phyloP scores from a whole-genome alignment of 2,888 invertebrate species.

The Caenorhabditis macrosperma region DNA sequence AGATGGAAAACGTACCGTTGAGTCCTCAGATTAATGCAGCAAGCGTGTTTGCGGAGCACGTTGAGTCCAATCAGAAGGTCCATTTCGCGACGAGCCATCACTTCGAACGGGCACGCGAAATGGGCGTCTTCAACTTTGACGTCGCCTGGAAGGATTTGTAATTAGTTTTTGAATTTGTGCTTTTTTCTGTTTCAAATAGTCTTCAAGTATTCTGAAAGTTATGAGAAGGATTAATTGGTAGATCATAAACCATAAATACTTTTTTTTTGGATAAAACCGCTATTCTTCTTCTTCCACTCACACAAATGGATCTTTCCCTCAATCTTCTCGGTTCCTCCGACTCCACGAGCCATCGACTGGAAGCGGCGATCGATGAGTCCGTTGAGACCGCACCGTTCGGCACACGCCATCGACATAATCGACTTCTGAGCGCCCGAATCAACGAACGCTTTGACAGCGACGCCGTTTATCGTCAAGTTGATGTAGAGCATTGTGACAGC shows the following conservation, averaged over 20 bases:
- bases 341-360: constrained; percentile 97
- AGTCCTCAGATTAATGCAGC: constrained; percentile 88
- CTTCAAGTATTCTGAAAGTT: too few species aligned
- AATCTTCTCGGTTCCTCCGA: constrained; percentile 96
- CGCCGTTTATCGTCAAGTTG: constrained; percentile 95
- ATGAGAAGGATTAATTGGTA: too few species aligned
- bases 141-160: constrained; percentile 83
- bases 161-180: neutral
- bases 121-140: constrained; percentile 95
- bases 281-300: too few species aligned
- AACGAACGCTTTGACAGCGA: constrained; percentile 97
- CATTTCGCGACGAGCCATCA: constrained; percentile 96
- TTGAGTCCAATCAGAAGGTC: constrained; percentile 97
- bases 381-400: constrained; percentile 83
- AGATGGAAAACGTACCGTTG: constrained; percentile 8
- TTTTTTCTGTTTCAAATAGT: too few species aligned
- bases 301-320: constrained; percentile 96
- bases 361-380: constrained; percentile 88
- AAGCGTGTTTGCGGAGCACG: constrained; percentile 87
- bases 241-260: too few species aligned
- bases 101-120: constrained; percentile 95
- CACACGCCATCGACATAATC: constrained; percentile 95
- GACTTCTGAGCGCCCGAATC: constrained; percentile 98
- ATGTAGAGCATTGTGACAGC: constrained; percentile 98
- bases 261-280: too few species aligned